Evolutionary conservation across 1,140 invertebrate genomes (phyloP).

Genomic region (Bombus fervidus): DNA sequence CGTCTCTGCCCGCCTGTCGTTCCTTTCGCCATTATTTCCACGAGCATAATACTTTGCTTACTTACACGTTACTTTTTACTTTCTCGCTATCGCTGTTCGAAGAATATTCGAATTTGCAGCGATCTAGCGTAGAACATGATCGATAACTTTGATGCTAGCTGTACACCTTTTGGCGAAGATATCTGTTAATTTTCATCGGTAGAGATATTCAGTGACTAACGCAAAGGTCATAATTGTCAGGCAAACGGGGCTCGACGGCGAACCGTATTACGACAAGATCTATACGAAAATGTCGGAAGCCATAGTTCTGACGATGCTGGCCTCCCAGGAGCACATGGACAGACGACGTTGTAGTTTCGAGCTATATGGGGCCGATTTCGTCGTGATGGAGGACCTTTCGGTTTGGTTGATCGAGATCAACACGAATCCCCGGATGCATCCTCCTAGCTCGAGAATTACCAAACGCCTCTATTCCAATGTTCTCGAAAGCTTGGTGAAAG

Average conservation of each 20-base stretch:
- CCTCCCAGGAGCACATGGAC: conserved; percentile 90
- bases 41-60: neutral
- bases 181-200: neutral
- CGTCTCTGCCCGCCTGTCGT: neutral
- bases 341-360: conserved; percentile 92
- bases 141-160: too few relatives aligned
- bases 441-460: conserved; percentile 91
- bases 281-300: conserved; percentile 94
- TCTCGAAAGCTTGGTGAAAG: conserved; percentile 94
- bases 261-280: conserved; percentile 87
- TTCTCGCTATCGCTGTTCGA: neutral
- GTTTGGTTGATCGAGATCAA: conserved; percentile 98
- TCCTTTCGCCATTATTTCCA: neutral
- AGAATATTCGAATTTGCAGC: neutral
- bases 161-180: too few relatives aligned
- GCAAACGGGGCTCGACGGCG: conserved; percentile 69
- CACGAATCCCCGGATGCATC: conserved; percentile 92
- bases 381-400: conserved; percentile 91
- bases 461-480: conserved; percentile 91
- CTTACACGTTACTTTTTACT: rapidly evolving
- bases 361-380: conserved; percentile 96
- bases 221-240: neutral
- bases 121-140: too few relatives aligned
- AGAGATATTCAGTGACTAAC: neutral
- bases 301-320: conserved; percentile 90